phyloP scores from a whole-genome alignment of 2,797 vertebrate species.

The Pygocentrus nattereri region DNA sequence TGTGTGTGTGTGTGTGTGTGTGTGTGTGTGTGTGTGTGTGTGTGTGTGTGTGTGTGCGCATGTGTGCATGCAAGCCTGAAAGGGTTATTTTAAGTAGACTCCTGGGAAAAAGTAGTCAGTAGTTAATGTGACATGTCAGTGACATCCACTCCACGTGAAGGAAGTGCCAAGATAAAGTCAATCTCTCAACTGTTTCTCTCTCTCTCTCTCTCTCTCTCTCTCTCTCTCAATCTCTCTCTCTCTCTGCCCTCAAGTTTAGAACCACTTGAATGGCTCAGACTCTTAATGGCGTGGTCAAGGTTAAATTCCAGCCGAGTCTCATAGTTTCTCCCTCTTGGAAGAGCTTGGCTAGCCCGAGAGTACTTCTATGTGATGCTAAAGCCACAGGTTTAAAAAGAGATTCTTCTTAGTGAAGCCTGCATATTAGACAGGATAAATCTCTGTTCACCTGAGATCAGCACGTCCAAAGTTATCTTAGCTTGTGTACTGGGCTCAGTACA shows the following conservation, averaged over 20 bases:
- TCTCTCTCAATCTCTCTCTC: constrained; percentile 32
- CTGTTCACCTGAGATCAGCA: constrained; percentile 3
- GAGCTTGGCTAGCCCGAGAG: background rate
- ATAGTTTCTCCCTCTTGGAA: constrained; percentile 16
- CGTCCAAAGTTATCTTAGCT: constrained; percentile 11
- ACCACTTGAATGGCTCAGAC: constrained; percentile 36
- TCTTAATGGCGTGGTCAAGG: constrained; percentile 45
- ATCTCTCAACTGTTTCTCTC: constrained; percentile 33
- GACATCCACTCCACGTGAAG: constrained; percentile 47
- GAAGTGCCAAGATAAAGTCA: constrained; percentile 48
- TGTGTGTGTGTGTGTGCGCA: constrained; percentile 30
- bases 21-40: constrained; percentile 28
- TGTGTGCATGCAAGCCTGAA: constrained; percentile 21
- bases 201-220: constrained; percentile 30
- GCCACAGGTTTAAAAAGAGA: background rate
- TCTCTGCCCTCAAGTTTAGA: constrained; percentile 22
- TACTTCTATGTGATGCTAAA: background rate
- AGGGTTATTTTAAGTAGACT: constrained; percentile 56
- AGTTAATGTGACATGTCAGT: constrained; percentile 46
- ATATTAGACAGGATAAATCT: background rate
- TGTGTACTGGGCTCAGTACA: background rate
- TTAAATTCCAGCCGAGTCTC: constrained; percentile 36
- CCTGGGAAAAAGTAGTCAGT: constrained; percentile 32
- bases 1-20: constrained; percentile 30
- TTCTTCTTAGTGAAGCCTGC: background rate